Evolutionary conservation across 2,888 invertebrate genomes (phyloP).

Genomic region (Mimumesa dahlbomi): DNA sequence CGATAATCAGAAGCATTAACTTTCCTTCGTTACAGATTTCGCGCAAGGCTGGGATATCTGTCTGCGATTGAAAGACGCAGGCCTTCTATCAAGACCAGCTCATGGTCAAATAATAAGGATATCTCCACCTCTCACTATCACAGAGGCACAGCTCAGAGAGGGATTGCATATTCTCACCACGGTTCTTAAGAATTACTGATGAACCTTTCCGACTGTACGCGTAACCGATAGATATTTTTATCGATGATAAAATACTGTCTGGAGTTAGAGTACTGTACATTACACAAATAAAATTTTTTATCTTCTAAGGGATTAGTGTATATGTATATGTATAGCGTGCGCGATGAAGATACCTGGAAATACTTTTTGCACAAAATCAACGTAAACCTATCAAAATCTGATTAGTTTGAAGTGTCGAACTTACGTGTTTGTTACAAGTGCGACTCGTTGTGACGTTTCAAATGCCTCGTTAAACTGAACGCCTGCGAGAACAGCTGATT

Average conservation of each 20-base stretch:
- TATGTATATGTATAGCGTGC: neutral
- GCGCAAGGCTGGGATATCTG: slow-evolving; percentile 86
- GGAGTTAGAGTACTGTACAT: too few relatives aligned
- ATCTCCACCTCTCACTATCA: slow-evolving; percentile 87
- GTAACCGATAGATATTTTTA: too few relatives aligned
- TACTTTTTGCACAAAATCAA: too few relatives aligned
- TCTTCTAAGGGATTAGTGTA: too few relatives aligned
- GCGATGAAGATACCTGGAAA: too few relatives aligned
- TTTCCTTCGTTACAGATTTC: too few relatives aligned
- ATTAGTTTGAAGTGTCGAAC: neutral
- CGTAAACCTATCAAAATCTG: too few relatives aligned
- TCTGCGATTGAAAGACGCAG: slow-evolving; percentile 84
- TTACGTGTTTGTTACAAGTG: slow-evolving; percentile 35
- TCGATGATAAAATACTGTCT: too few relatives aligned
- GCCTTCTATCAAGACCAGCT: slow-evolving; percentile 87
- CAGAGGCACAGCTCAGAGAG: slow-evolving; percentile 82
- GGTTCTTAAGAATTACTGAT: slow-evolving; percentile 60
- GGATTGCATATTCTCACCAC: slow-evolving; percentile 82
- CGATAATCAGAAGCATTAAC: too few relatives aligned
- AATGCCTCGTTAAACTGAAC: slow-evolving; percentile 81
- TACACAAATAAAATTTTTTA: too few relatives aligned
- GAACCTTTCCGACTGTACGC: too few relatives aligned
- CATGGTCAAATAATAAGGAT: slow-evolving; percentile 88
- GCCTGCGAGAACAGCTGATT: slow-evolving; percentile 81
- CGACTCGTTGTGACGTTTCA: slow-evolving; percentile 79